Evolutionary conservation across 2,888 invertebrate genomes (phyloP).

Genomic region (Sarcophaga carnaria): DNA sequence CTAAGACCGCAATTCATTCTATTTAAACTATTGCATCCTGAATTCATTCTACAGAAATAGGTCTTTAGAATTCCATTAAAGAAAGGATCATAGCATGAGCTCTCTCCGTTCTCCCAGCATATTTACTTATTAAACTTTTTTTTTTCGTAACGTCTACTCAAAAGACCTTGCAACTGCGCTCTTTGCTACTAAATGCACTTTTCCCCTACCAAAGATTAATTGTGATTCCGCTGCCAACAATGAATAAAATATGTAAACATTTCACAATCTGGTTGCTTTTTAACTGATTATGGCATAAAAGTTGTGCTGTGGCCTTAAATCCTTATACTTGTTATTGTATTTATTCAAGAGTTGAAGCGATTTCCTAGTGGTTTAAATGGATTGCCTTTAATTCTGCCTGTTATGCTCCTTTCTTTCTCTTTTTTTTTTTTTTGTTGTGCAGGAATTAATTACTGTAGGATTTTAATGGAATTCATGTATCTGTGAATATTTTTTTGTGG

Average conservation of each 20-base stretch:
- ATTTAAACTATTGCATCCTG: too few species aligned
- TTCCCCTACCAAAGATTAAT: neutral
- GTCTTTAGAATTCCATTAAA: too few species aligned
- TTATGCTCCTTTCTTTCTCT: neutral
- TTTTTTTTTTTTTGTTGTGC: neutral
- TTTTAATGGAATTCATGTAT: neutral
- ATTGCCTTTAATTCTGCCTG: neutral
- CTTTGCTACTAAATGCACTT: too few species aligned
- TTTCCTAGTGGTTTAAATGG: conserved; percentile 9
- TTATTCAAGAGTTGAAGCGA: neutral
- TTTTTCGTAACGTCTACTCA: too few species aligned
- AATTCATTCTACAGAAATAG: too few species aligned
- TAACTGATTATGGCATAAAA: conserved; percentile 1
- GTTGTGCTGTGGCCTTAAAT: conserved; percentile 3
- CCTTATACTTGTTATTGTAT: conserved; percentile 11
- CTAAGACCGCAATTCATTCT: too few species aligned
- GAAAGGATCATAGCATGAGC: too few species aligned
- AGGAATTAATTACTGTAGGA: conserved; percentile 11
- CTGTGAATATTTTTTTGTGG: neutral
- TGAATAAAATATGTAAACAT: conserved; percentile 7
- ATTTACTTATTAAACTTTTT: too few species aligned
- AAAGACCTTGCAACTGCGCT: too few species aligned
- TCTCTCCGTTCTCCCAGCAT: too few species aligned
- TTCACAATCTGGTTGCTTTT: conserved; percentile 8
- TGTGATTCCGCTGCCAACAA: neutral